Evolutionary conservation across 2,797 vertebrate species (phyloP), one percentile per base, ranked within the genome.

Genomic region (Parambassis ranga): DNA sequence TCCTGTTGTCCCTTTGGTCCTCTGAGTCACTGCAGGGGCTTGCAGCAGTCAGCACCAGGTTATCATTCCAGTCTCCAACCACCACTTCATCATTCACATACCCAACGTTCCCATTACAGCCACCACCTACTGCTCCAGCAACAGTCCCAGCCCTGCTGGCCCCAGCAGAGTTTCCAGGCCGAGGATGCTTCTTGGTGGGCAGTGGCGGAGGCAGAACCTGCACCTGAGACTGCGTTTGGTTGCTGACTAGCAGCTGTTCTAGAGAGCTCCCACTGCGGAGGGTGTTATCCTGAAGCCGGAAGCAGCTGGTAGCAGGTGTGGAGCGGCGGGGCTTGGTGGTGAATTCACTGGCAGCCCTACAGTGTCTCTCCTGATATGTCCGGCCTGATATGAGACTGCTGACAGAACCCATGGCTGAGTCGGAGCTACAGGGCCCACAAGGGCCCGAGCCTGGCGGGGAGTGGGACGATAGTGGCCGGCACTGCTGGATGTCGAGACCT

Each of bases 331-430:
- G 75, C 77, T 92, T 93, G 76, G 67, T 85, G 65, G 51, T 39
- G 61, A 90, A 91, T 48, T 94, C 92, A 1, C 93, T 91, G 66
- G 83, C 89, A 1, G 90, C 90, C 26, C 89, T 88, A 77, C 93
- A 93, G 83, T 93, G 62, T 1, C 86, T 93, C 83, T 96, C 93
- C 0, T 96, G 95, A 82, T 91, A 95, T 28, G 95, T 94, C 43
- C 95, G 94, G 51, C 94, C 92, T 0, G 97, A 96, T 84, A 98
- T 96, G 56, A 98, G 95, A 77, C 97, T 98, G 90, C 97, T 94
- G 36, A 99, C 97, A 0, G 97, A 99, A 75, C 97, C 97, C 97
- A 99, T 99, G 82, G 90, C 76, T 77, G 87, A 75, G 28, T 81
- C 74, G 1, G 89, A 52, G 63, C 62, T 81, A 43, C 82, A 80